phyloP scores from a whole-genome alignment of 2,113 vertebrate genomes.

The Deroptyus accipitrinus region DNA sequence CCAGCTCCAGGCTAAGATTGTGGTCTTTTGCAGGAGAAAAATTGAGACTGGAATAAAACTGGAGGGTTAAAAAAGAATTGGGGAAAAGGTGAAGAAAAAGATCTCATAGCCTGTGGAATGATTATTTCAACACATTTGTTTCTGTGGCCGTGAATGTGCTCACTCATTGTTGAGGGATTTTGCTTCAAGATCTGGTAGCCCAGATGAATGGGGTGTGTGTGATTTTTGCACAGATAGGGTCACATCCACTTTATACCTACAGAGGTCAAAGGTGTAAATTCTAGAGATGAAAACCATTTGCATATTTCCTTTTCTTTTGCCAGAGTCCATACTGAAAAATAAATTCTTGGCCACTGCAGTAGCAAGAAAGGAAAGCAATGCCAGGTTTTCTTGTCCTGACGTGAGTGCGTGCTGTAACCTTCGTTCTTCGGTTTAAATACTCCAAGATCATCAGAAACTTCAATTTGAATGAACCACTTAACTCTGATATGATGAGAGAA shows the following conservation, averaged over 20 bases:
- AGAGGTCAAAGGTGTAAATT: background rate
- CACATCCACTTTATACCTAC: background rate
- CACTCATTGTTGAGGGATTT: background rate
- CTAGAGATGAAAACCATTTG: background rate
- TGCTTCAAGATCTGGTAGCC: background rate
- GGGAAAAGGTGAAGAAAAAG: background rate
- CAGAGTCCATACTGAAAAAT: background rate
- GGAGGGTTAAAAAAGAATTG: background rate
- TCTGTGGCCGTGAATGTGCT: background rate
- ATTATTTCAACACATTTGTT: background rate
- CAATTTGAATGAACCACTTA: background rate
- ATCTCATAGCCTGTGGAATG: background rate
- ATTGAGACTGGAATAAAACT: background rate
- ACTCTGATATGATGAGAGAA: background rate
- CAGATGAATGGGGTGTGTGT: accelerated
- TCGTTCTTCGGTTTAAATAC: background rate
- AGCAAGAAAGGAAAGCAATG: background rate
- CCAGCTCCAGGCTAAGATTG: background rate
- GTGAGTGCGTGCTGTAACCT: background rate
- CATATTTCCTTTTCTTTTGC: background rate
- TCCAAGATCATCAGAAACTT: conserved; percentile 7
- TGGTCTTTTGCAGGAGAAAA: background rate
- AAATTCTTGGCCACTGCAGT: background rate
- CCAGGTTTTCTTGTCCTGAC: background rate
- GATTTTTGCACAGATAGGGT: background rate